Conservation (phyloP, 2,888 invertebrate species). For the Litoditis marina region DNA sequence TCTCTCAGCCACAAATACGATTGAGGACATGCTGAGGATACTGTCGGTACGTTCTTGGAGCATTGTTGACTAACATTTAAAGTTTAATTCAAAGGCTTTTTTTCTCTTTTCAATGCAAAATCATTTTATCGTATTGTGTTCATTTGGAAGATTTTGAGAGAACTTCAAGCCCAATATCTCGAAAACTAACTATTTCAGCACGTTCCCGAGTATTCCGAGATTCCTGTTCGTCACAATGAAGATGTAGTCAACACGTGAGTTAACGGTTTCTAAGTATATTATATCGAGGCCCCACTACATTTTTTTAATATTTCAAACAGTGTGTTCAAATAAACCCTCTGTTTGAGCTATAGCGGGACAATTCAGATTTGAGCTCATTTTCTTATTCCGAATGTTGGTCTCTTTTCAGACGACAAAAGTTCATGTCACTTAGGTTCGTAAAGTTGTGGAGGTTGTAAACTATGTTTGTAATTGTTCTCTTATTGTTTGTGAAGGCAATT, state of each 20-base stretch:
- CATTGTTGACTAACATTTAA: slow-evolving; percentile 8
- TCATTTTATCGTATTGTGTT: no score
- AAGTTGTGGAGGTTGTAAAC: no score
- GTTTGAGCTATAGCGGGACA: background rate
- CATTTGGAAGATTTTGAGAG: no score
- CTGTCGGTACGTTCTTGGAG: slow-evolving; percentile 66
- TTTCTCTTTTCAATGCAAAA: no score
- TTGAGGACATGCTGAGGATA: slow-evolving; percentile 75
- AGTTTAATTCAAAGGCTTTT: slow-evolving; percentile 2
- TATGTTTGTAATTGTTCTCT: no score
- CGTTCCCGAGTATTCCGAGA: slow-evolving; percentile 81
- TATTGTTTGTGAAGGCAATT: slow-evolving; percentile 21
- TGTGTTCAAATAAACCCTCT: no score
- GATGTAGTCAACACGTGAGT: slow-evolving; percentile 81
- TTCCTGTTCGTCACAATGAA: slow-evolving; percentile 97
- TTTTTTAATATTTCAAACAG: no score
- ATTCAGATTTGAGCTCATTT: background rate
- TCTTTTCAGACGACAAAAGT: no score
- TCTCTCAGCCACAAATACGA: slow-evolving; percentile 70
- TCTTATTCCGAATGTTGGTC: no score
- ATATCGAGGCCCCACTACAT: background rate
- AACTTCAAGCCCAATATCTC: no score
- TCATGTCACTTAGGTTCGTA: background rate
- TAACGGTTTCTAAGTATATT: slow-evolving; percentile 8
- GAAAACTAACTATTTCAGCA: slow-evolving; percentile 67